Evolutionary conservation across 2,113 vertebrate species (phyloP).

Genomic region (Miniopterus natalensis): DNA sequence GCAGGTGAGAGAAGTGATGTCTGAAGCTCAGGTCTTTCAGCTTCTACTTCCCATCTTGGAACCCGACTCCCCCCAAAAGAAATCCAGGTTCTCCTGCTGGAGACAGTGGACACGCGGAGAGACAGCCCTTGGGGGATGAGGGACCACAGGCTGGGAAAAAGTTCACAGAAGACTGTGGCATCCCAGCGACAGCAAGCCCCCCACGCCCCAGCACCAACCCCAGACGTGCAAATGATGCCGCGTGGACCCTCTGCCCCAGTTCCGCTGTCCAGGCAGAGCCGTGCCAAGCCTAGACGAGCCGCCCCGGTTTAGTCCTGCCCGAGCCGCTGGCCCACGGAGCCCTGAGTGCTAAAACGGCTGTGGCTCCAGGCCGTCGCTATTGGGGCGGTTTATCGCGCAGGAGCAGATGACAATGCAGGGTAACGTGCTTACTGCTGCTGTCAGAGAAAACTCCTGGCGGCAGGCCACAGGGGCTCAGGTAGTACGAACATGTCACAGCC

Average conservation of each 20-base stretch:
- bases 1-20: neutral
- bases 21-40: neutral
- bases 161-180: too few relatives aligned
- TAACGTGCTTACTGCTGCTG: neutral
- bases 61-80: neutral
- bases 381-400: neutral
- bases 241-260: neutral
- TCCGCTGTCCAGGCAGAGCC: neutral
- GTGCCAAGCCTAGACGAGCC: fast-evolving
- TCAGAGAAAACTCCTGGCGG: neutral
- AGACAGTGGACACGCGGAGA: neutral
- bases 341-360: neutral
- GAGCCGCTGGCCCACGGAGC: neutral
- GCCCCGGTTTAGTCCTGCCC: neutral
- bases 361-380: neutral
- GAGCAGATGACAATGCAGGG: neutral
- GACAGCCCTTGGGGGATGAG: neutral
- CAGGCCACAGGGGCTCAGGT: neutral
- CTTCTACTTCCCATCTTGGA: neutral
- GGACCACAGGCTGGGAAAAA: neutral
- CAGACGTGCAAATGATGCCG: fast-evolving
- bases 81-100: neutral
- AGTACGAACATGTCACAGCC: neutral
- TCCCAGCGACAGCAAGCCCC: neutral
- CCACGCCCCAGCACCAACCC: too few relatives aligned